A percentile compares a stretch with the other conserved stretches of the same genome.
phyloP scores from a whole-genome alignment of 2,888 invertebrate genomes.

The Plebejus anna region DNA sequence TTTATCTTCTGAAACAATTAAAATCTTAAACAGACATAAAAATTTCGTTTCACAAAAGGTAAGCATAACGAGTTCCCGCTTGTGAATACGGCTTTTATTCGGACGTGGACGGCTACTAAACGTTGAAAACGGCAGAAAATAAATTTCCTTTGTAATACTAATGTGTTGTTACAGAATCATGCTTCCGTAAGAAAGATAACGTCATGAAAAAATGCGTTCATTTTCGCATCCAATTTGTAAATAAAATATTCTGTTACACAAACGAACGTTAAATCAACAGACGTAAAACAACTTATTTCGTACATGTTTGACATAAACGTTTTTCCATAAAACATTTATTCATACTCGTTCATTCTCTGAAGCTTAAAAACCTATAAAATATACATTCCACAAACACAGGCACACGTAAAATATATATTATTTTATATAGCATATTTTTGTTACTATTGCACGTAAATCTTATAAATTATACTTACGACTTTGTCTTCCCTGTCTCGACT shows the following conservation, averaged over 20 bases:
- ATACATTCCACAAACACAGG: not conserved
- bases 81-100: constrained; percentile 19
- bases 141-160: constrained; percentile 26
- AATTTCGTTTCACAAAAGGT: constrained; percentile 17
- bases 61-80: constrained; percentile 15
- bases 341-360: constrained; percentile 1
- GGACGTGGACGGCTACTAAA: constrained; percentile 17
- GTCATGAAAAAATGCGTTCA: constrained; percentile 26
- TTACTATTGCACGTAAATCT: not conserved
- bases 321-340: constrained; percentile 16
- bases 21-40: constrained; percentile 23
- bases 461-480: not conserved
- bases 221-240: constrained; percentile 8
- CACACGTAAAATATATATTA: not conserved
- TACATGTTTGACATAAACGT: constrained; percentile 7
- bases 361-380: constrained; percentile 9
- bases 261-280: constrained; percentile 12
- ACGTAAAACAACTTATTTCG: constrained; percentile 9
- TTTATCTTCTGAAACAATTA: constrained; percentile 5
- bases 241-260: not conserved
- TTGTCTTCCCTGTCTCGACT: not conserved
- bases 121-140: constrained; percentile 23
- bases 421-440: not conserved
- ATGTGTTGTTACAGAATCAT: constrained; percentile 26
- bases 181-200: constrained; percentile 11